Conservation (phyloP, 2,113 vertebrate genomes). For the Rhinolophus ferrumequinum region DNA sequence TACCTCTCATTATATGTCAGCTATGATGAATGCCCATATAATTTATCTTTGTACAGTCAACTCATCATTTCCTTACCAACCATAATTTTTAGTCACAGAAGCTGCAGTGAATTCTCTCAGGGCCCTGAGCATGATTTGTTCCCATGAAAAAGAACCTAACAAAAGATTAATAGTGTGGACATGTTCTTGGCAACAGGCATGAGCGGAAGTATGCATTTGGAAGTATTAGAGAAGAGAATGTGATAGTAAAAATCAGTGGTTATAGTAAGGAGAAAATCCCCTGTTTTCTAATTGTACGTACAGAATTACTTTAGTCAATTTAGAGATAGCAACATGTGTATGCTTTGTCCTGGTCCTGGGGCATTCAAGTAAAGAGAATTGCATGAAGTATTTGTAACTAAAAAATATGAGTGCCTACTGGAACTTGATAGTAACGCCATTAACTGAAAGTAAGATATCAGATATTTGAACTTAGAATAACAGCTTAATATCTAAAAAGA, state of each 20-base stretch:
- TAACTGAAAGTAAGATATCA: neutral
- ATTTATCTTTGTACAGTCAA: constrained; percentile 29
- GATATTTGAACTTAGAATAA: neutral
- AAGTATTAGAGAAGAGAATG: neutral
- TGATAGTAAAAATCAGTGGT: neutral
- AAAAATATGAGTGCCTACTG: neutral
- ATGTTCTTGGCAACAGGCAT: neutral
- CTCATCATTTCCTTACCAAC: constrained; percentile 22
- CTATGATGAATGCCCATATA: neutral
- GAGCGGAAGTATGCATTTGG: neutral
- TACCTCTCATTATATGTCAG: neutral
- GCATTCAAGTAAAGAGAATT: neutral
- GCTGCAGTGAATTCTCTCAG: neutral
- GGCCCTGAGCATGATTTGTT: neutral
- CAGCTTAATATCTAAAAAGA: neutral
- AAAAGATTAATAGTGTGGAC: neutral
- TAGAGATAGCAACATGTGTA: neutral
- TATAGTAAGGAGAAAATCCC: neutral
- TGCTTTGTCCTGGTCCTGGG: neutral
- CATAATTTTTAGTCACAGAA: constrained; percentile 32
- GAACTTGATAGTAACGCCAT: neutral
- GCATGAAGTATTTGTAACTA: neutral
- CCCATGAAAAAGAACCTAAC: neutral
- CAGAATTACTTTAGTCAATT: neutral
- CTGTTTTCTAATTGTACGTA: neutral